phyloP scores from a whole-genome alignment of 2,797 vertebrate species.

The Enteromius treurensis region DNA sequence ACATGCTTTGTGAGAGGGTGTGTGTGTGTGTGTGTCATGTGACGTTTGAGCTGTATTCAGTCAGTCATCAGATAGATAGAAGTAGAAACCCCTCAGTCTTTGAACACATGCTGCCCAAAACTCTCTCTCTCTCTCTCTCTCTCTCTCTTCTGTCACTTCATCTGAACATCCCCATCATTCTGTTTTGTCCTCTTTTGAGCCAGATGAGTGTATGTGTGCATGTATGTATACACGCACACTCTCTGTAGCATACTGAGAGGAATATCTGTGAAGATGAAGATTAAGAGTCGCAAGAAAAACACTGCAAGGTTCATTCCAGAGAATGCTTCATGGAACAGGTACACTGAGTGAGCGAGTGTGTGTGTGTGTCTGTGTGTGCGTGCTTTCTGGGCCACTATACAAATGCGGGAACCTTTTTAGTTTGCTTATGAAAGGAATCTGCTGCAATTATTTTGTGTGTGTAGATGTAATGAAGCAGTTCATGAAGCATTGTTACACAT shows the following conservation, averaged over 20 bases:
- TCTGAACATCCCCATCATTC: background rate
- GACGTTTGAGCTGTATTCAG: conserved; percentile 50
- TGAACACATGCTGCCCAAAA: conserved; percentile 12
- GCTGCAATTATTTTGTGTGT: background rate
- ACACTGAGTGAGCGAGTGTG: conserved; percentile 8
- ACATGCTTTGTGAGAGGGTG: conserved; percentile 55
- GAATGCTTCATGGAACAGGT: conserved; percentile 49
- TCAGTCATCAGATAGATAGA: conserved; percentile 54
- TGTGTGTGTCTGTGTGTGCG: conserved; percentile 7
- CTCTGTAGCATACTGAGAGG: background rate
- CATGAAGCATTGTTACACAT: background rate
- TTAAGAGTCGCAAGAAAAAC: conserved; percentile 55
- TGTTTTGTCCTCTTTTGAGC: background rate
- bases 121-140: background rate
- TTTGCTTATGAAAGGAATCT: background rate
- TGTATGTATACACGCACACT: background rate
- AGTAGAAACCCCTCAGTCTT: conserved; percentile 27
- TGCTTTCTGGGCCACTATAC: background rate
- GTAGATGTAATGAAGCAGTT: background rate
- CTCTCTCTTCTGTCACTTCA: background rate
- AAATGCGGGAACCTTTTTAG: background rate
- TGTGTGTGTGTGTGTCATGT: conserved; percentile 55
- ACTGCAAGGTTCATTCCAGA: conserved; percentile 20
- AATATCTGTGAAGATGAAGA: conserved; percentile 58
- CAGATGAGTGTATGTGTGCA: background rate